Evolutionary conservation across 2,113 vertebrate genomes (phyloP), one percentile per base, ranked within the genome.

Genomic region (Bombycilla garrulus): DNA sequence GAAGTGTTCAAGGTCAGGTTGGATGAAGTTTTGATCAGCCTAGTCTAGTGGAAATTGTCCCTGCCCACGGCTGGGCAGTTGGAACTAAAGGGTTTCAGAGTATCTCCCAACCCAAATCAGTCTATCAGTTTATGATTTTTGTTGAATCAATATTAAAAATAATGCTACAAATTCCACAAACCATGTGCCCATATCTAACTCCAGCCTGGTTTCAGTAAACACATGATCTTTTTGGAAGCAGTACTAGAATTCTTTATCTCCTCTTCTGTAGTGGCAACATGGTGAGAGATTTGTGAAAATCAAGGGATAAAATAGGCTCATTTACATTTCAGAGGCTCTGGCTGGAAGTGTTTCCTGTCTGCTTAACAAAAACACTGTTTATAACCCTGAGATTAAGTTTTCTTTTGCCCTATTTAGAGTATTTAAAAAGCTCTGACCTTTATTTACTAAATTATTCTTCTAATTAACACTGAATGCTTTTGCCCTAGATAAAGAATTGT

Each of bases 281-380:
- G 44, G 58, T 77, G 87, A 90, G 81, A 95, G 62, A 40, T 95
- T 95, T 95, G 93, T 90, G 90, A 92, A 92, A 92, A 91, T 92
- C 66, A 77, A 88, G 85, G 51, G 79, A 92, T 95, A 90, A 94
- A 91, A 92, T 40, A 24, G 29, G 31, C 50, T 95, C 54, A 94
- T 96, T 95, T 95, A 73, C 74, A 95, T 96, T 96, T 95, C 92
- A 95, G 81, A 95, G 87, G 42, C 35, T 91, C 58, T 1, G 51
- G 11, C 47, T 93, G 79, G 65, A 95, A 94, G 47, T 85, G 81
- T 79, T 86, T 94, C 71, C 79, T 88, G 20, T 61, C 89, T 91
- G 51, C 86, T 88, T 81, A 82, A 90, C 26, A 77, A 57, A 56
- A 92, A 72, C 58, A 38, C 44, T 91, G 29, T 44, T 93, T 86